Evolutionary conservation across 2,888 invertebrate species (phyloP).

Genomic region (Synanthedon tipuliformis): DNA sequence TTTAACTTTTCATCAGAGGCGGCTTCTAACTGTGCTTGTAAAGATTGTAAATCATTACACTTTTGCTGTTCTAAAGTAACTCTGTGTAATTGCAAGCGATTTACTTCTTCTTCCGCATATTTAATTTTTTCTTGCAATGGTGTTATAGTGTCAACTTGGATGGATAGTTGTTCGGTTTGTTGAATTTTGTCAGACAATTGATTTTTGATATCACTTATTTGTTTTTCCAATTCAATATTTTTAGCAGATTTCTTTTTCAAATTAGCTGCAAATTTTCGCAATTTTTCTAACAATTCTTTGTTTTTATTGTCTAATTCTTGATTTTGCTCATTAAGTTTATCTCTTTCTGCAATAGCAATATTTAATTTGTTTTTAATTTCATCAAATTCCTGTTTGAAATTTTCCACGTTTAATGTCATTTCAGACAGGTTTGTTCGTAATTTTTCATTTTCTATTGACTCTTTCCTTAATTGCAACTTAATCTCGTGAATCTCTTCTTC

Average conservation of each 20-base stretch:
- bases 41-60: conserved; percentile 27
- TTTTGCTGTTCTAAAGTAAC: conserved; percentile 33
- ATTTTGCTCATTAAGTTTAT: conserved; percentile 41
- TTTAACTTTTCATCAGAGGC: conserved; percentile 22
- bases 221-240: conserved; percentile 74
- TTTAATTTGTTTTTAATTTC: conserved; percentile 48
- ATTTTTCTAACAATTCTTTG: conserved; percentile 78
- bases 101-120: conserved; percentile 48
- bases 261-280: conserved; percentile 82
- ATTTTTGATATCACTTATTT: conserved; percentile 41
- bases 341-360: conserved; percentile 42
- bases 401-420: conserved; percentile 53
- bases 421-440: conserved; percentile 70
- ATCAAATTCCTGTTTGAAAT: conserved; percentile 59
- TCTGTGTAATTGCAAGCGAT: conserved; percentile 36
- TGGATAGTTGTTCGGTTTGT: conserved; percentile 37
- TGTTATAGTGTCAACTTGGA: conserved; percentile 44
- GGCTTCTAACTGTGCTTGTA: conserved; percentile 23
- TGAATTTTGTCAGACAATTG: conserved; percentile 35
- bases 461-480: conserved; percentile 66
- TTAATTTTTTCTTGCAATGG: conserved; percentile 48
- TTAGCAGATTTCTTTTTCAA: conserved; percentile 78
- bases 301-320: conserved; percentile 70
- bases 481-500: conserved; percentile 69
- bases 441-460: conserved; percentile 73